A percentile compares a stretch with the other conserved stretches of the same genome.
These are phyloP conservation scores for Moxostoma hubbsi DNA, from an alignment of 2,797 vertebrate genomes.

Conservation along the genomic window DNA sequence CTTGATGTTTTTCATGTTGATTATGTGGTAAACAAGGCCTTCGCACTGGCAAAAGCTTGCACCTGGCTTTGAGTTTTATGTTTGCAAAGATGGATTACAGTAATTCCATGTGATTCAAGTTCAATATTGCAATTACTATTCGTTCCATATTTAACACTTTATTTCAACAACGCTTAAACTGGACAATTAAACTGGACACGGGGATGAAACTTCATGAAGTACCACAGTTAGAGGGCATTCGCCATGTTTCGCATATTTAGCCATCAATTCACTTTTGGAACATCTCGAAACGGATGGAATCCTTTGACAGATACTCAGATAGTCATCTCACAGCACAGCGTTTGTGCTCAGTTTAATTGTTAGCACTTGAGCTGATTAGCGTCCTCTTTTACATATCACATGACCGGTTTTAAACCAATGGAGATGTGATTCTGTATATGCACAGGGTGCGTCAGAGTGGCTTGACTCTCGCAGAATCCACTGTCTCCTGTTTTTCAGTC, in stretches of 20 bases:
- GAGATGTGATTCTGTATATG: constrained; percentile 77
- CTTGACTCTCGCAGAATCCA: constrained; percentile 82
- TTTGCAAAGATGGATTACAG: background rate
- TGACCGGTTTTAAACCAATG: constrained; percentile 87
- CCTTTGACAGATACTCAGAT: constrained; percentile 57
- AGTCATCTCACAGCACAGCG: constrained; percentile 72
- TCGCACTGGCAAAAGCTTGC: background rate
- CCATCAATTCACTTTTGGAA: constrained; percentile 26
- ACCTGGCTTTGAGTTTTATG: background rate
- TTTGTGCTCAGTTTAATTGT: constrained; percentile 84
- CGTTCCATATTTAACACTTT: background rate
- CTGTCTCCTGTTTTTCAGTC: constrained; percentile 88
- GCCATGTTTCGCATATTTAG: constrained; percentile 4
- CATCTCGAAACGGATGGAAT: constrained; percentile 49
- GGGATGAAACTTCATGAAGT: background rate
- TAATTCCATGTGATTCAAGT: background rate
- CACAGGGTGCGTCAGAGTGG: constrained; percentile 85
- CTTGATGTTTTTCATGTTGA: background rate
- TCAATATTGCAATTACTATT: background rate
- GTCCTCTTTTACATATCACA: constrained; percentile 94
- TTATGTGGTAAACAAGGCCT: background rate
- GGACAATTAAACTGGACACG: background rate
- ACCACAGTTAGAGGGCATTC: background rate
- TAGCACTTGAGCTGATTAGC: constrained; percentile 82
- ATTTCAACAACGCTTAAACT: background rate